Conservation (phyloP, 2,888 invertebrate species). For the Acleris sparsana region DNA sequence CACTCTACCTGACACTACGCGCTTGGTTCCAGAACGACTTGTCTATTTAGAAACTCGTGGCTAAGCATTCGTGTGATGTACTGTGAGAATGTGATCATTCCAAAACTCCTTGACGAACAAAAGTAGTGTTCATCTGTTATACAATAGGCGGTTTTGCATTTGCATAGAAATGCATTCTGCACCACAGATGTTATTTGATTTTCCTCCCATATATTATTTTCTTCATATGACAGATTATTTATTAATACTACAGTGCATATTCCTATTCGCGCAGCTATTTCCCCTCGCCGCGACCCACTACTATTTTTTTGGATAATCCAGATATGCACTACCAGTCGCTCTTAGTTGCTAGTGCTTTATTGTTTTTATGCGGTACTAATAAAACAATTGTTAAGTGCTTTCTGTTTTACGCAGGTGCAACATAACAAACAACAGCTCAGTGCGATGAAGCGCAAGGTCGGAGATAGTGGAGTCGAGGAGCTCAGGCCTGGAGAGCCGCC, state of each 20-base stretch:
- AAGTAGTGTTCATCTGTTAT: conserved; percentile 37
- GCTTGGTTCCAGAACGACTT: conserved; percentile 6
- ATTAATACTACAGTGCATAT: conserved; percentile 49
- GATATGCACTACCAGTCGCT: conserved; percentile 65
- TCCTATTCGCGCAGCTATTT: conserved; percentile 21
- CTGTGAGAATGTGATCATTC: conserved; percentile 68
- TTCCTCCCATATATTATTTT: conserved; percentile 38
- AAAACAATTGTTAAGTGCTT: conserved; percentile 1
- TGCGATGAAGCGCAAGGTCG: conserved; percentile 91
- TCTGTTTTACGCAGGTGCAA: conserved; percentile 88
- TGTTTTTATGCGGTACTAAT: conserved; percentile 28
- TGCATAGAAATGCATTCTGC: conserved; percentile 72
- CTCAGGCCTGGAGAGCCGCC: conserved; percentile 85
- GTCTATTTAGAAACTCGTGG: conserved; percentile 40
- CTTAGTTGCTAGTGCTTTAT: conserved; percentile 37
- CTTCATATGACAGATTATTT: conserved; percentile 48
- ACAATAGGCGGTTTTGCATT: conserved; percentile 44
- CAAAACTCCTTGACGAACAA: conserved; percentile 44
- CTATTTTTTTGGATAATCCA: conserved; percentile 77
- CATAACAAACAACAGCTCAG: conserved; percentile 96
- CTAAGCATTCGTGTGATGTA: conserved; percentile 55
- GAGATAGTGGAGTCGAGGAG: conserved; percentile 84
- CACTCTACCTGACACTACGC: conserved; percentile 56
- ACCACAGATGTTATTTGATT: conserved; percentile 45
- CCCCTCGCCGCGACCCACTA: conserved; percentile 5